Base-by-base conservation (phyloP, 2,888 invertebrate genomes). In the Dione vanillae region DNA sequence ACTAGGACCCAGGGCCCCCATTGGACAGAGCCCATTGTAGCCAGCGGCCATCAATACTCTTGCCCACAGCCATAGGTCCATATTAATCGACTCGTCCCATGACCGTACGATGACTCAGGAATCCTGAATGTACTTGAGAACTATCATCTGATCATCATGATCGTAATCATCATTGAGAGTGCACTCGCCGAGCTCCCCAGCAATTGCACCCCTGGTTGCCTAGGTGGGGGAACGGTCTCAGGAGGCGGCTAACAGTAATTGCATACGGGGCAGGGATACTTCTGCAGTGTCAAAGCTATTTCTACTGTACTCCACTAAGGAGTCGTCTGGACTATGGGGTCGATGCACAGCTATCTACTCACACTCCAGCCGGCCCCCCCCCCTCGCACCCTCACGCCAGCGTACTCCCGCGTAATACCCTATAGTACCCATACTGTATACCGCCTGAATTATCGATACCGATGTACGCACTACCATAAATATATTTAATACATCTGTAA, bases 361-460 rank as follows among this genome's bases (percentile, higher is more conserved):
- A 89, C 89, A 78, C 77, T 85, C 91, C 91, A 92, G 68, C 87
- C n/a, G n/a, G n/a, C n/a, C n/a, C n/a, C n/a, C n/a, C n/a, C n/a
- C n/a, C n/a, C n/a, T n/a, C n/a, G n/a, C n/a, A n/a, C n/a, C n/a
- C n/a, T n/a, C n/a, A n/a, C n/a, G n/a, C n/a, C n/a, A n/a, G n/a
- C n/a, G n/a, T n/a, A n/a, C n/a, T n/a, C n/a, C n/a, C n/a, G n/a
- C n/a, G n/a, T n/a, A n/a, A n/a, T n/a, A n/a, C n/a, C n/a, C n/a
- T n/a, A n/a, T n/a, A n/a, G n/a, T n/a, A n/a, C n/a, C n/a, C n/a
- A n/a, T n/a, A n/a, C n/a, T n/a, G n/a, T n/a, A n/a, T n/a, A n/a
- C n/a, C n/a, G n/a, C n/a, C n/a, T n/a, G n/a, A n/a, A n/a, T n/a
- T n/a, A n/a, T n/a, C n/a, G n/a, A n/a, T n/a, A n/a, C n/a, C n/a